A percentile compares a stretch with the other conserved stretches of the same genome.
Conservation (phyloP, 2,113 vertebrate species). For the Argyrosomus japonicus region DNA sequence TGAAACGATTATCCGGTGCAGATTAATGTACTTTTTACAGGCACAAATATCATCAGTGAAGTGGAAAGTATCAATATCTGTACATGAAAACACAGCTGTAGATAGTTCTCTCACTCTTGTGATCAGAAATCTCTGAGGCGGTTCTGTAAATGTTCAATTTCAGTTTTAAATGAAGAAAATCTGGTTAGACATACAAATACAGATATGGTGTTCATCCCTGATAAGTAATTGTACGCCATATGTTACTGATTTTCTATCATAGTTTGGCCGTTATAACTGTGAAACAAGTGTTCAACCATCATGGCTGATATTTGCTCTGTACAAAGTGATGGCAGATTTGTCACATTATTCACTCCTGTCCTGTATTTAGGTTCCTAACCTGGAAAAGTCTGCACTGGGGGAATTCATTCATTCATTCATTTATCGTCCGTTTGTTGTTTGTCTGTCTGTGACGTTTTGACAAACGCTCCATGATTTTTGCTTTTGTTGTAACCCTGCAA, state of each 20-base stretch:
- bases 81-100: no score
- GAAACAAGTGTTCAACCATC: background rate
- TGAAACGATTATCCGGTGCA: no score
- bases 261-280: no score
- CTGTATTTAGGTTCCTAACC: conserved; percentile 8
- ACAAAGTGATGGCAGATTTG: conserved; percentile 4
- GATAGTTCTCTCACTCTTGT: no score
- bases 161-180: no score
- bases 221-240: background rate
- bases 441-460: background rate
- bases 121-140: no score
- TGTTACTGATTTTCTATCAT: background rate
- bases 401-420: conserved; percentile 5
- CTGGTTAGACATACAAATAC: no score
- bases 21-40: no score
- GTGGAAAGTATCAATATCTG: no score
- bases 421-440: background rate
- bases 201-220: no score
- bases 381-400: background rate
- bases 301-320: background rate
- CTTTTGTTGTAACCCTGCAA: conserved; percentile 35
- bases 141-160: no score
- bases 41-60: no score
- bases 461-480: background rate
- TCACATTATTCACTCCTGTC: background rate